Evolutionary conservation across 2,888 invertebrate species (phyloP).

Genomic region (Exephanes ischioxanthus): DNA sequence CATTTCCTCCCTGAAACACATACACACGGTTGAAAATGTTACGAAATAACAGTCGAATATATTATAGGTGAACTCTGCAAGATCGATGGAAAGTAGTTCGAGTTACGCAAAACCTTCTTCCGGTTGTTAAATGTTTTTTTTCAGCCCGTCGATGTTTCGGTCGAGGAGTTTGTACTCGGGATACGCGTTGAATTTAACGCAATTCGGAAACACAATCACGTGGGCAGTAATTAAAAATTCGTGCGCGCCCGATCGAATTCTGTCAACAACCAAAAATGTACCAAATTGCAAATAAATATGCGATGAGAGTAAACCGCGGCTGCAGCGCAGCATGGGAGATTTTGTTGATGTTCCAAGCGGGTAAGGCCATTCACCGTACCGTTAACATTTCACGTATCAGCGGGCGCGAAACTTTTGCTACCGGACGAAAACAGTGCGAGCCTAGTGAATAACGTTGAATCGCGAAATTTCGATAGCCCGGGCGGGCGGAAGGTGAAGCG

Average conservation of each 20-base stretch:
- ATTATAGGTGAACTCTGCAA: neutral
- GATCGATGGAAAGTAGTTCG: neutral
- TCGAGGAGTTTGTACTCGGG: no score
- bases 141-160: no score
- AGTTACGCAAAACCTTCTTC: no score
- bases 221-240: neutral
- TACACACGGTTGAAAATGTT: conserved; percentile 9
- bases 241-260: neutral
- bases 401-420: neutral
- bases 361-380: neutral
- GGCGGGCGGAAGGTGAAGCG: neutral
- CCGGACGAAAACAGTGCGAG: neutral
- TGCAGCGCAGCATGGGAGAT: neutral
- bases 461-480: conserved; percentile 6
- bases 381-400: neutral
- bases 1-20: conserved; percentile 86
- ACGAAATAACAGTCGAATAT: neutral
- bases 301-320: neutral
- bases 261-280: neutral
- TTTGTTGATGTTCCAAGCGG: neutral
- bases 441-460: conserved; percentile 1
- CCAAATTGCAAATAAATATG: conserved; percentile 8
- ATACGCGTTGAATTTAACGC: neutral
- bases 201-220: neutral
- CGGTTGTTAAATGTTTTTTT: no score